Base-by-base conservation (phyloP, 2,888 invertebrate genomes). In the Rambutsinella grinnellia region DNA sequence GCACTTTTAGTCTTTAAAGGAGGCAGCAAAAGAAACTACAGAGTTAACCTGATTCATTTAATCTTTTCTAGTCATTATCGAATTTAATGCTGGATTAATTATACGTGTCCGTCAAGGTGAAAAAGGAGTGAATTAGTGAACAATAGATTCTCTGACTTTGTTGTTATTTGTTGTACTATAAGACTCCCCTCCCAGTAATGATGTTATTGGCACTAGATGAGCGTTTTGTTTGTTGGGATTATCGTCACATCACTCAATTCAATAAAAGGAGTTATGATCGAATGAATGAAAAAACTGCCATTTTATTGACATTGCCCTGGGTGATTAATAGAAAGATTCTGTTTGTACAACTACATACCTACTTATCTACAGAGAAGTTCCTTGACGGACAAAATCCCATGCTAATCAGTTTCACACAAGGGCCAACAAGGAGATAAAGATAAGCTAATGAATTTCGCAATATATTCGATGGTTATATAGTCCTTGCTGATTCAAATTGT, bases 281-380 rank as follows among this genome's bases (percentile, higher is more conserved):
- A 57, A 46, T 60, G 54, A n/a, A 51, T 51, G 15, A 49, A 54
- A 54, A 54, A 49, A 49, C 15, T 49, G 6, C 15, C 10, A 10
- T 57, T 57, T 27, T 57, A 19, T 1, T 44, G 3, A 36, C n/a
- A 23, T 60, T 60, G 60, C 60, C 60, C 46, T 19, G n/a, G 44
- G 60, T 60, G 46, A 60, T 60, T 60, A n/a, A n/a, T n/a, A n/a
- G n/a, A n/a, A n/a, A n/a, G n/a, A n/a, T n/a, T n/a, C n/a, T n/a
- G n/a, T n/a, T n/a, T n/a, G n/a, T n/a, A n/a, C n/a, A n/a, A n/a
- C n/a, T n/a, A n/a, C n/a, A n/a, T n/a, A n/a, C n/a, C n/a, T n/a
- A n/a, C n/a, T n/a, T n/a, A n/a, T n/a, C n/a, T n/a, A n/a, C n/a
- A n/a, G n/a, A n/a, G n/a, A n/a, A n/a, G n/a, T n/a, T n/a, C n/a